Percentiles rank a stretch among this genome's conserved stretches.
Evolutionary conservation across 2,888 invertebrate genomes (phyloP).

Genomic region (Cerastis rubricosa): DNA sequence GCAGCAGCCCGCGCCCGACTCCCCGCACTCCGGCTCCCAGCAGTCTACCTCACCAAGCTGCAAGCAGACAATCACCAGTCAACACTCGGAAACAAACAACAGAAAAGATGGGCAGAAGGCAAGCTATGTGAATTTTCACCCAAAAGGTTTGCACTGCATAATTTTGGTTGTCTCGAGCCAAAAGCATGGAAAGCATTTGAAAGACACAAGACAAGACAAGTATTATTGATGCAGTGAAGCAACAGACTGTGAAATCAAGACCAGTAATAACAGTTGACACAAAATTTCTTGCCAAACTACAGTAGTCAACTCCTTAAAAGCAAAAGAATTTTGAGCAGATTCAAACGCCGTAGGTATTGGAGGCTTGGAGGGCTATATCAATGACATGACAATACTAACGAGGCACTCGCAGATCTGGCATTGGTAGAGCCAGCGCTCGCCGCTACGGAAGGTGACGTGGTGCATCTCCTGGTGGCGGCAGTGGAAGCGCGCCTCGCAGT

Average conservation of each 20-base stretch:
- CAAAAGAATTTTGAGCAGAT: not conserved
- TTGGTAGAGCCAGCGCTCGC: conserved; percentile 97
- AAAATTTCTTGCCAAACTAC: not conserved
- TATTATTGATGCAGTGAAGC: not conserved
- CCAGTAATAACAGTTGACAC: not conserved
- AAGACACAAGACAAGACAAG: not conserved
- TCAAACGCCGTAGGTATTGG: not conserved
- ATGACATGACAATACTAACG: conserved; percentile 86
- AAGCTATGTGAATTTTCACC: not conserved
- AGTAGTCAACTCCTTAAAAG: not conserved
- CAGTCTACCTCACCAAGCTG: conserved; percentile 97
- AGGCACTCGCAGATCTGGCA: conserved; percentile 98
- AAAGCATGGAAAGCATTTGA: not conserved
- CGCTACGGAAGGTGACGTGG: conserved; percentile 94
- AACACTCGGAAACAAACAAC: not conserved
- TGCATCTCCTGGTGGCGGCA: conserved; percentile 95
- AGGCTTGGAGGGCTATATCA: not conserved
- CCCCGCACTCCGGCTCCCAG: conserved; percentile 96
- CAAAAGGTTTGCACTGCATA: too few species aligned
- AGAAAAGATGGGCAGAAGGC: not conserved
- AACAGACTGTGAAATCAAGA: not conserved
- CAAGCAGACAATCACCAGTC: conserved; percentile 58
- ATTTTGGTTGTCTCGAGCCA: not conserved
- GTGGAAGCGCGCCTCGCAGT: conserved; percentile 94
- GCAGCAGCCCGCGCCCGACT: conserved; percentile 93